Base-by-base conservation (phyloP, 2,888 invertebrate genomes). In the Sussaba pulchella region DNA sequence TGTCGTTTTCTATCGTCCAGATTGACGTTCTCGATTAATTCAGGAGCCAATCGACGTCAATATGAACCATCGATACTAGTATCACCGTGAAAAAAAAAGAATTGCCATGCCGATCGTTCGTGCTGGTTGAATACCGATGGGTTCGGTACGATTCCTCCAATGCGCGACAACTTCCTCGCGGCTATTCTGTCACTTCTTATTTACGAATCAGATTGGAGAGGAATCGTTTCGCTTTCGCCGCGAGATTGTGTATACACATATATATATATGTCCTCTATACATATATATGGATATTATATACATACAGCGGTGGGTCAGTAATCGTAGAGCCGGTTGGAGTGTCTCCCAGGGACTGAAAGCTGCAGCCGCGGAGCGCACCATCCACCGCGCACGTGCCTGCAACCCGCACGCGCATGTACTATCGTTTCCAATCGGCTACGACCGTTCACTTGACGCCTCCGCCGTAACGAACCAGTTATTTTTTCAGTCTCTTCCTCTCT, bases 321-420 rank as follows among this genome's bases (percentile, higher is more conserved):
- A 57, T 57, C 57, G 45, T 39, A 41, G 6, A 50, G 66, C 54
- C 57, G 70, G 63, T 63, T 12, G 52, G 61, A 71, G 50, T 63
- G 67, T 80, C 80, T 76, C 80, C 80, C 76, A 63, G 72, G 76
- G 72, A 76, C 54, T 72, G 76, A 52, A 41, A 26, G 69, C 17
- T 12, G 57, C 57, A 19, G 76, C 31, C 17, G 57, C 36, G 6
- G 47, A 41, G 67, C 45, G 39, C 63, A 52, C 19, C 52, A 57
- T 57, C 45, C 31, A 52, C 61, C 52, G 61, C 63, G 73, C 73
- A 81, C 81, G 81, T 78, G 81, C 50, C 50, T 50, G 70, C 57
- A 59, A 24, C 67, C 39, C 69, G 70, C 41, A 66, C 64, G 70
- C 73, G 41, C 45, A 50, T 64, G 24, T 26, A 50, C 31, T 64